Conservation (phyloP, 1,140 invertebrate species). For the Cyphomyrmex costatus region DNA sequence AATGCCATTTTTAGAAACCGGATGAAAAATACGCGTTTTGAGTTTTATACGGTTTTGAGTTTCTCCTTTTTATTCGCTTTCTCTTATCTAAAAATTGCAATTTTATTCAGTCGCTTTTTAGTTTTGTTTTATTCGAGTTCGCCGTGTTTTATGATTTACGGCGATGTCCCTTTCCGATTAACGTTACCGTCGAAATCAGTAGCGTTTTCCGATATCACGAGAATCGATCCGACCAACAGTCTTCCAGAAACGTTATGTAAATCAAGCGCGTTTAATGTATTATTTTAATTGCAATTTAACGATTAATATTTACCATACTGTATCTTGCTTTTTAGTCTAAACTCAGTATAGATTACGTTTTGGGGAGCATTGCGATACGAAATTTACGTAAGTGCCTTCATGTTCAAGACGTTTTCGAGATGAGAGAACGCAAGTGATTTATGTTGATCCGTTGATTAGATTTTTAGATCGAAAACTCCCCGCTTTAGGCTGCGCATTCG, state of each 20-base stretch:
- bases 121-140: constrained; percentile 48
- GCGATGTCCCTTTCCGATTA: neutral
- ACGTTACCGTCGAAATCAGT: neutral
- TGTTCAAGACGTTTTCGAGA: constrained; percentile 1
- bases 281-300: constrained; percentile 80
- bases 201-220: neutral
- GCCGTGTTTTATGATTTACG: neutral
- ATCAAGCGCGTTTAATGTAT: constrained; percentile 74
- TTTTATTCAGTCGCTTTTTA: constrained; percentile 46
- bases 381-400: constrained; percentile 68
- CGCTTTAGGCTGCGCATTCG: constrained; percentile 64
- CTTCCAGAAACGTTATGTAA: constrained; percentile 63
- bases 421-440: neutral
- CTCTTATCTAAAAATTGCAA: constrained; percentile 15
- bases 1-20: constrained; percentile 32
- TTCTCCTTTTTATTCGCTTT: constrained; percentile 37
- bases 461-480: constrained; percentile 62
- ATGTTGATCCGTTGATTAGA: neutral
- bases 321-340: constrained; percentile 82
- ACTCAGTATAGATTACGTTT: constrained; percentile 78
- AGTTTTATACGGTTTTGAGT: constrained; percentile 53
- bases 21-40: constrained; percentile 29
- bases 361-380: constrained; percentile 66
- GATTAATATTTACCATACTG: constrained; percentile 78
- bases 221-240: constrained; percentile 24